Base-by-base conservation (phyloP, 2,888 invertebrate species). In the Encarsia formosa region DNA sequence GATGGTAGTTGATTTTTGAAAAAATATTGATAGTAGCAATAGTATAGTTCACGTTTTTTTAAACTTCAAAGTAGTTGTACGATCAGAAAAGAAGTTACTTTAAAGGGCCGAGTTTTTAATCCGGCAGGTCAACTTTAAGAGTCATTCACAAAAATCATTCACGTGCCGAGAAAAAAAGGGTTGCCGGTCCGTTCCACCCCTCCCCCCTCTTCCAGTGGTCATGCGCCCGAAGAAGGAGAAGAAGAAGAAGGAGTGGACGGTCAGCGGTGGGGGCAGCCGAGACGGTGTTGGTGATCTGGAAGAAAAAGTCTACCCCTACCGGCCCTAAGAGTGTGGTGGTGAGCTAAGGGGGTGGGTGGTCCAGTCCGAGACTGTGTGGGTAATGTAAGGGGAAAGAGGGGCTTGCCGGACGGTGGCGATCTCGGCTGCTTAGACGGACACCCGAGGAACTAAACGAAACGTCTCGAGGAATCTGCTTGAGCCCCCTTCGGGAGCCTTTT, bases 401-500 rank as follows among this genome's bases (percentile, higher is more conserved):
- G 70, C 71, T 68, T 65, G 63, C 73, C 67, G 73, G 73, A 73
- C 71, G 68, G 73, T 73, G 73, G 73, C 72, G 73, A 71, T 63
- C 73, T 71, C 73, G n/a, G 65, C 40, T 67, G 69, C 71, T 73
- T 70, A 69, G 67, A 65, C 57, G 73, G 71, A 56, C 61, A 61
- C 57, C 63, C 58, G 52, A 51, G 56, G 70, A 70, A 74, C 73
- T 74, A 72, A 57, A 58, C n/a, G n/a, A n/a, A n/a, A n/a, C n/a
- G n/a, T n/a, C 58, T 57, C 45, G 64, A 65, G 65, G 63, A 56
- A 63, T 54, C 55, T 16, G 24, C 24, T 13, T 34, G 43, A 1
- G 9, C n/a, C n/a, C n/a, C n/a, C n/a, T n/a, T n/a, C n/a, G n/a
- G n/a, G n/a, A n/a, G n/a, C n/a, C n/a, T n/a, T n/a, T n/a, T n/a